Base-by-base conservation (phyloP, 2,888 invertebrate species). In the Chloroclystis v-ata region DNA sequence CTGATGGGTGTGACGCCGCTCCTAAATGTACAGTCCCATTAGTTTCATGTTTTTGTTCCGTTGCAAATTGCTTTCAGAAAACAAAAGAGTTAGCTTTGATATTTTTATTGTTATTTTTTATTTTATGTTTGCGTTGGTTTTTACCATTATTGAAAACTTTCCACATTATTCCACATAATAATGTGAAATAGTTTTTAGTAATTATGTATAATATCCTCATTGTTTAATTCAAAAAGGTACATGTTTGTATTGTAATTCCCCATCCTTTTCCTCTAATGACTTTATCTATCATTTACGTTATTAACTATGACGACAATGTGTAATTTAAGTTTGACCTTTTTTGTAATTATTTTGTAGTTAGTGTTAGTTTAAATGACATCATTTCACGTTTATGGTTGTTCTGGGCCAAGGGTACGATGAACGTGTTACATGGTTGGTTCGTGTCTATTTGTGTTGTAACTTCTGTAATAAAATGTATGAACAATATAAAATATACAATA, bases 21-120 rank as follows among this genome's bases (percentile, higher is more conserved):
- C 80, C 79, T 79, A 65, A 78, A 72, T 83, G 82, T 82, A 69
- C 74, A 64, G 60, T 70, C 61, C 80, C 79, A 84, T 82, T 83
- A 82, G 52, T 59, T 68, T 69, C 72, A 71, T 72, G 72, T 72
- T 72, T 69, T 57, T 59, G 59, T 56, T 59, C 53, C 24, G 32
- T 47, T 43, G 25, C 14, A 46, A 43, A 48, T 20, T 42, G 16
- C n/a, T 38, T 25, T 37, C 32, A 14, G 12, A 30, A 29, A 41
- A 37, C 28, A 40, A 49, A 49, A 13, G 35, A 5, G 25, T 14
- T 24, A 35, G 13, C 14, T 25, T 38, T 14, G 25, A n/a, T 39
- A 16, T 11, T 6, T 9, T 35, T 47, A 26, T 8, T 35, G n/a
- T 10, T 7, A 30, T 35, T 32, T n/a, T n/a, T n/a, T n/a, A n/a